These are phyloP conservation scores for Coregonus suidteri DNA, from an alignment of 2,797 vertebrate genomes.

Conservation along the genomic window DNA sequence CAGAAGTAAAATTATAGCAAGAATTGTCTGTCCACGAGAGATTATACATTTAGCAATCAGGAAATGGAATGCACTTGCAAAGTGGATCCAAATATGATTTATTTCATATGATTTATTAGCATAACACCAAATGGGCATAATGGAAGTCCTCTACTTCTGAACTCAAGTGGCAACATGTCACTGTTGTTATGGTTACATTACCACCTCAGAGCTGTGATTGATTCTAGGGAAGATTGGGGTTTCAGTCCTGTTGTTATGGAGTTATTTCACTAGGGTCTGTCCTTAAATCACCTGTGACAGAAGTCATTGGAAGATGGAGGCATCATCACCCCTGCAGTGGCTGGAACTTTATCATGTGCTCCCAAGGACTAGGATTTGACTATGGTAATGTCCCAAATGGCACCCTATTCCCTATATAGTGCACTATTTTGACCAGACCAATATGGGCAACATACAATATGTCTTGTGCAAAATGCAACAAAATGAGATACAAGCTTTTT, in stretches of 20 bases:
- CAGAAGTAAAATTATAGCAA: too few relatives aligned
- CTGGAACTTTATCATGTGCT: not conserved
- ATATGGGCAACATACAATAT: not conserved
- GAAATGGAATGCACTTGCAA: not conserved
- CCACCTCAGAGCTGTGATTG: conserved; percentile 1
- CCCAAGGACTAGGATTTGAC: not conserved
- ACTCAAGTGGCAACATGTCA: not conserved
- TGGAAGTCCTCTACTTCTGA: not conserved
- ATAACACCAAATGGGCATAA: not conserved
- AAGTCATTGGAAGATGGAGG: not conserved
- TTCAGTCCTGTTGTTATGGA: not conserved
- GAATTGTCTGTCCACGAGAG: too few relatives aligned
- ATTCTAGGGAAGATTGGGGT: not conserved
- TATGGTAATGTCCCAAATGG: not conserved
- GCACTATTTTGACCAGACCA: not conserved
- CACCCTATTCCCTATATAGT: not conserved
- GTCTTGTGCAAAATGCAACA: not conserved
- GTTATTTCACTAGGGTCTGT: not conserved
- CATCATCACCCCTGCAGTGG: not conserved
- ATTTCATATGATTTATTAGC: not conserved
- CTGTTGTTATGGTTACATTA: conserved; percentile 1
- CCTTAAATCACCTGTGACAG: not conserved
- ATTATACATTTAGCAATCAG: too few relatives aligned
- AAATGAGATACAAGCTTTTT: not conserved
- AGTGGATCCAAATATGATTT: not conserved